A percentile compares a stretch with the other conserved stretches of the same genome.
phyloP scores from a whole-genome alignment of 2,797 vertebrate genomes.

The Scolopax bukidnonensis region DNA sequence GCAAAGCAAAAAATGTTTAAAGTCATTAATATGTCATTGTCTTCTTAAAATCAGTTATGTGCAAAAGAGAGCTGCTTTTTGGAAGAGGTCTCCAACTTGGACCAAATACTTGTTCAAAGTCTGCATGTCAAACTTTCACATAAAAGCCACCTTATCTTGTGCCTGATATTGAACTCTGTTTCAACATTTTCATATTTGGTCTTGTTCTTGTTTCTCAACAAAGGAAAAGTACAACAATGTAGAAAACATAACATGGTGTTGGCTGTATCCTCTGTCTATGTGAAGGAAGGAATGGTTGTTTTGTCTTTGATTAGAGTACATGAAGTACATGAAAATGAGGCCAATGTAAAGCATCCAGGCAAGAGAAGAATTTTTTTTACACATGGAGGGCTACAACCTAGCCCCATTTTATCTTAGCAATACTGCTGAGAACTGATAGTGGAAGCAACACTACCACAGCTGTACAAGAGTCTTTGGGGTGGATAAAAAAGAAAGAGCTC shows the following conservation, averaged over 20 bases:
- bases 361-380: not conserved
- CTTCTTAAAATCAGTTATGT: not conserved
- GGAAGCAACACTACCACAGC: not conserved
- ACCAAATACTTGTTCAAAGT: not conserved
- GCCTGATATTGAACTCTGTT: not conserved
- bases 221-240: not conserved
- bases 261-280: not conserved
- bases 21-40: not conserved
- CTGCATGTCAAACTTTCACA: not conserved
- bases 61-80: not conserved
- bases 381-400: not conserved
- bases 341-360: not conserved
- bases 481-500: not conserved
- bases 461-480: not conserved
- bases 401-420: not conserved
- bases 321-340: not conserved
- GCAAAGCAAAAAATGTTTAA: not conserved
- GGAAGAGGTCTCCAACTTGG: not conserved
- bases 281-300: not conserved
- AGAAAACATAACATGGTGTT: not conserved
- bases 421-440: not conserved
- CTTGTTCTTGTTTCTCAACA: not conserved
- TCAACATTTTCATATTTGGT: not conserved
- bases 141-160: not conserved
- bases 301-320: not conserved